Conservation (phyloP, 2,797 vertebrate genomes). For the Petrocephalus sullivani region DNA sequence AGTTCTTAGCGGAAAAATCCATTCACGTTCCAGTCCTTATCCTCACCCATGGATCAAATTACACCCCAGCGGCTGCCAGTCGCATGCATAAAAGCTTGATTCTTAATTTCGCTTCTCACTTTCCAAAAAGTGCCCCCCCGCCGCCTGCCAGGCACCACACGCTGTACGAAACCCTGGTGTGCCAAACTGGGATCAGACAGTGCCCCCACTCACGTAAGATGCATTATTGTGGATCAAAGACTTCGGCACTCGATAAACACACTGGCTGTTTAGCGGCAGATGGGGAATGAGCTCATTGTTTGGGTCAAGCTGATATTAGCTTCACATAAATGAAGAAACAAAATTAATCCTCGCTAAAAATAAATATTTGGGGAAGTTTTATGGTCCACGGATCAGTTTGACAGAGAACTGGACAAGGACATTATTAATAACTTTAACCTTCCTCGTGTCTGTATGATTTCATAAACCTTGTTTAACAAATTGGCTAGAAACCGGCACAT, state of each 20-base stretch:
- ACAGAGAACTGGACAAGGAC: not conserved
- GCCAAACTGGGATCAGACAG: not conserved
- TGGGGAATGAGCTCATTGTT: not conserved
- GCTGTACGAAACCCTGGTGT: not conserved
- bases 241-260: not conserved
- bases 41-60: not conserved
- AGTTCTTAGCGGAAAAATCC: not conserved
- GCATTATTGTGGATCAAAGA: slow-evolving; percentile 6
- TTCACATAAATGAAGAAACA: not conserved
- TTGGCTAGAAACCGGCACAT: not conserved
- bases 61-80: not conserved
- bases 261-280: not conserved
- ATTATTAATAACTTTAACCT: not conserved
- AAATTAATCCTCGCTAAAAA: not conserved
- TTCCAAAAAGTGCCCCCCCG: not conserved
- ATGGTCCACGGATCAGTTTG: not conserved
- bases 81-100: not conserved
- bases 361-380: not conserved
- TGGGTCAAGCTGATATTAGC: not conserved
- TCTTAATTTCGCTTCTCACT: not conserved
- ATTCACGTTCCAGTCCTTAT: not conserved
- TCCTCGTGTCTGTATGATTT: not conserved
- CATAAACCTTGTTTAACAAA: not conserved
- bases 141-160: slow-evolving; percentile 10
- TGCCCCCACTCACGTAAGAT: not conserved